Conservation (phyloP, 2,888 invertebrate genomes). For the Chironomus tentans region DNA sequence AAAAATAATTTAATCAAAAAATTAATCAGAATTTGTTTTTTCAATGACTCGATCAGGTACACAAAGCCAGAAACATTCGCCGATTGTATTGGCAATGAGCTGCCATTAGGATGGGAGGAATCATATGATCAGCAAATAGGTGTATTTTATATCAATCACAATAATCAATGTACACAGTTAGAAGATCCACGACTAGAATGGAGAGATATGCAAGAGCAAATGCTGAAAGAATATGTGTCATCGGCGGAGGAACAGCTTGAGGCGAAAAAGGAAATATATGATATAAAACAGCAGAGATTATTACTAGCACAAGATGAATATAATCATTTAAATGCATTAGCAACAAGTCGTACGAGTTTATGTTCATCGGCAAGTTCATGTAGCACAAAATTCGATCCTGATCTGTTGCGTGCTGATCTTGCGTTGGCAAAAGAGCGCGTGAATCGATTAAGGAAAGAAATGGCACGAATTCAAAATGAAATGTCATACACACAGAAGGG, state of each 20-base stretch:
- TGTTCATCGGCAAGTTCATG: slow-evolving; percentile 81
- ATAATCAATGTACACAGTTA: slow-evolving; percentile 88
- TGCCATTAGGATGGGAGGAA: slow-evolving; percentile 97
- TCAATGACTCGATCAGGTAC: slow-evolving; percentile 77
- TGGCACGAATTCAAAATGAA: slow-evolving; percentile 84
- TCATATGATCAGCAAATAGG: slow-evolving; percentile 90
- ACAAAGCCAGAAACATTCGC: slow-evolving; percentile 96
- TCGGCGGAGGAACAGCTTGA: slow-evolving; percentile 93
- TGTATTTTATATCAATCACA: slow-evolving; percentile 93
- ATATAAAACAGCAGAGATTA: slow-evolving; percentile 89
- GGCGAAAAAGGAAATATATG: slow-evolving; percentile 94
- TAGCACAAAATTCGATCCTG: slow-evolving; percentile 90
- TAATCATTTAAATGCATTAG: slow-evolving; percentile 82
- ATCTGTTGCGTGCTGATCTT: slow-evolving; percentile 84
- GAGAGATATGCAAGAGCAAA: slow-evolving; percentile 91
- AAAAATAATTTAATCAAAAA: no score
- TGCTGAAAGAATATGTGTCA: slow-evolving; percentile 92
- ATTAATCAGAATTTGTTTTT: no score
- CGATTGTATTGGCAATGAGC: slow-evolving; percentile 94
- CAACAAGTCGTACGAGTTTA: slow-evolving; percentile 57
- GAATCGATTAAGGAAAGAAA: slow-evolving; percentile 76
- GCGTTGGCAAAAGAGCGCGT: slow-evolving; percentile 82
- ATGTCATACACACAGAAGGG: slow-evolving; percentile 87
- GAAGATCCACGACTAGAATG: slow-evolving; percentile 96
- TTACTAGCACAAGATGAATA: slow-evolving; percentile 93